phyloP scores from a whole-genome alignment of 2,113 vertebrate genomes.

The Ellobius talpinus region DNA sequence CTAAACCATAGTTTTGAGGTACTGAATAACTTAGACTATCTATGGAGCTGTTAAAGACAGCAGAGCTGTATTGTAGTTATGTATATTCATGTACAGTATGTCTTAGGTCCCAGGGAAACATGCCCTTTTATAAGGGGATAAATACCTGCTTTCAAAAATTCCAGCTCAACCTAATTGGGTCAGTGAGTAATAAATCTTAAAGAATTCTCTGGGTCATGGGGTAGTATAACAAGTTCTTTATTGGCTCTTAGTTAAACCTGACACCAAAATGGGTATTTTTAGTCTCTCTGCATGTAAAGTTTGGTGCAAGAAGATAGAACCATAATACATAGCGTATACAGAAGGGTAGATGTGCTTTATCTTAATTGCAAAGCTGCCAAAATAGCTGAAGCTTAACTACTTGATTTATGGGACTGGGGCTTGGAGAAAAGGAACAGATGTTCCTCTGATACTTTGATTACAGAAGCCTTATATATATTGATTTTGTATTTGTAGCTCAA shows the following conservation, averaged over 20 bases:
- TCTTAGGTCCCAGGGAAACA: slow-evolving; percentile 66
- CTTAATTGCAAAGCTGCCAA: slow-evolving; percentile 69
- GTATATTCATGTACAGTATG: slow-evolving; percentile 76
- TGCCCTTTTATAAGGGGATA: slow-evolving; percentile 1
- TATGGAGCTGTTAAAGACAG: slow-evolving; percentile 79
- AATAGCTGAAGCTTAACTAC: slow-evolving; percentile 67
- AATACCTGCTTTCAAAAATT: slow-evolving; percentile 75
- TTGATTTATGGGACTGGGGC: slow-evolving; percentile 65
- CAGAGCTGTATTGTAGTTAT: slow-evolving; percentile 77
- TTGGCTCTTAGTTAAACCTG: slow-evolving; percentile 63
- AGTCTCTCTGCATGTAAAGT: slow-evolving; percentile 83
- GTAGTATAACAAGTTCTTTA: slow-evolving; percentile 17
- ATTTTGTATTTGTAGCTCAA: slow-evolving; percentile 68
- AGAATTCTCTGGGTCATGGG: not conserved
- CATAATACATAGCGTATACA: slow-evolving; percentile 8
- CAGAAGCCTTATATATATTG: slow-evolving; percentile 74
- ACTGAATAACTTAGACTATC: slow-evolving; percentile 51
- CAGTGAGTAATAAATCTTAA: slow-evolving; percentile 38
- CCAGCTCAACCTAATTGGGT: slow-evolving; percentile 63
- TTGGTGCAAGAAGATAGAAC: slow-evolving; percentile 64
- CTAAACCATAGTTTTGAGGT: slow-evolving; percentile 69
- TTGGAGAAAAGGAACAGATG: slow-evolving; percentile 70
- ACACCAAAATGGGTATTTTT: slow-evolving; percentile 64
- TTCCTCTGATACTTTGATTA: slow-evolving; percentile 65
- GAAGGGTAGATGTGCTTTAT: slow-evolving; percentile 58